Percentiles rank a stretch among this genome's conserved stretches.
phyloP scores from a whole-genome alignment of 92 coral and sea anemone genomes.

The Actinostola sp. region DNA sequence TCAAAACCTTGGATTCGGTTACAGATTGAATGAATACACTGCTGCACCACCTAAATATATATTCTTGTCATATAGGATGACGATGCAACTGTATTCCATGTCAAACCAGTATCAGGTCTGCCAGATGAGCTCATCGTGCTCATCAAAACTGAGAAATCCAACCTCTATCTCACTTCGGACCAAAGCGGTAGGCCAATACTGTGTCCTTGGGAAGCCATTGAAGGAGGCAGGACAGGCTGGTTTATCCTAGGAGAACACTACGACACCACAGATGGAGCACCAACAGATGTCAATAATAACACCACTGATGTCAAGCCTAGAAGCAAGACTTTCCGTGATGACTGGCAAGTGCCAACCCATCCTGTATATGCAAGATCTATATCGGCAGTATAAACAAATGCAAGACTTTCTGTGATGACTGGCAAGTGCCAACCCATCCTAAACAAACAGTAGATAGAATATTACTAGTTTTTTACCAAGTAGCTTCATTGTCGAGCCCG shows the following conservation, averaged over 20 bases:
- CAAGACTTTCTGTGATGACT: no score
- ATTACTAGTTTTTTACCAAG: no score
- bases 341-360: no score
- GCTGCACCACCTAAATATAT: no score
- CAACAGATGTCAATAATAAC: neutral
- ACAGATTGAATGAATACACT: no score
- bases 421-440: no score
- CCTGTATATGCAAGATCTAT: no score
- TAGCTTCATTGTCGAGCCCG: slow-evolving; percentile 1
- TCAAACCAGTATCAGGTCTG: neutral
- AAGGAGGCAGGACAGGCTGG: neutral
- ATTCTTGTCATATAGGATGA: neutral
- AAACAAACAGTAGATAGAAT: no score
- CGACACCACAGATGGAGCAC: neutral
- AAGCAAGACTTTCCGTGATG: no score
- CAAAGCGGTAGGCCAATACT: neutral
- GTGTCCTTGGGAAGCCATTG: neutral
- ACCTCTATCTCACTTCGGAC: slow-evolving; percentile 14
- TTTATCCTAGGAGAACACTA: neutral
- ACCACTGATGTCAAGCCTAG: neutral
- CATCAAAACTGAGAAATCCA: slow-evolving; percentile 5
- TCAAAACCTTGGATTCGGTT: no score
- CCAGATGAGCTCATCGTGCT: neutral
- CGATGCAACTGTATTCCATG: neutral
- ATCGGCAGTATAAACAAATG: no score